Base-by-base conservation (phyloP, 2,113 vertebrate genomes). In the Gallinago jamesoni region DNA sequence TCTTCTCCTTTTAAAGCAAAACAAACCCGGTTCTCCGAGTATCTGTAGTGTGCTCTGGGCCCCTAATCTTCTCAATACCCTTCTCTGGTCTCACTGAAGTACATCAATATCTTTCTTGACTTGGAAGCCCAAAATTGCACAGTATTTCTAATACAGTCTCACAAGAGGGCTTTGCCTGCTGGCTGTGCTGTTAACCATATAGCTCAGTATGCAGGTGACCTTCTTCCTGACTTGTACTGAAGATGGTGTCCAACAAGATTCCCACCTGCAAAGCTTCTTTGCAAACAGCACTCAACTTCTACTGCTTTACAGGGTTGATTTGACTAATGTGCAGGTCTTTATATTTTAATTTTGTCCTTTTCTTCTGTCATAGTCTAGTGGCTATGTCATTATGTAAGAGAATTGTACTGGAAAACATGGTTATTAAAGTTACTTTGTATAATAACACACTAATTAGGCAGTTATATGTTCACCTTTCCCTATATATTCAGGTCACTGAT, bases 181-280 rank as follows among this genome's bases (percentile, higher is more conserved):
- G 45, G 20, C 50, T 43, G 0, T n/a, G 5, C 22, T 17, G 18
- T 13, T 23, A 5, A 13, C 70, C 20, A 9, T 5, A 12, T 22
- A 63, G 37, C 30, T 64, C 43, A 53, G 43, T 12, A 6, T 69
- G 55, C 62, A 59, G 62, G 4, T 80, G 50, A 10, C 37, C 13
- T 41, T 4, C 33, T 64, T 37, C 6, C 25, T 37, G 48, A 9
- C n/a, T 74, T 8, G 4, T 31, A 7, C 43, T 69, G 72, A 60
- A 53, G 33, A 2, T 78, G 66, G 27, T 78, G 43, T 37, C 9
- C 27, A 27, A 8, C 24, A 45, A 4, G 72, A 10, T 57, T n/a
- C 18, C 23, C 24, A 7, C n/a, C 30, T 63, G 33, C 33, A 20
- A 35, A 67, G n/a, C 52, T 72, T 13, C 35, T 30, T 62, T 77